Evolutionary conservation across 2,113 vertebrate species (phyloP).

Genomic region (Tragelaphus scriptus): DNA sequence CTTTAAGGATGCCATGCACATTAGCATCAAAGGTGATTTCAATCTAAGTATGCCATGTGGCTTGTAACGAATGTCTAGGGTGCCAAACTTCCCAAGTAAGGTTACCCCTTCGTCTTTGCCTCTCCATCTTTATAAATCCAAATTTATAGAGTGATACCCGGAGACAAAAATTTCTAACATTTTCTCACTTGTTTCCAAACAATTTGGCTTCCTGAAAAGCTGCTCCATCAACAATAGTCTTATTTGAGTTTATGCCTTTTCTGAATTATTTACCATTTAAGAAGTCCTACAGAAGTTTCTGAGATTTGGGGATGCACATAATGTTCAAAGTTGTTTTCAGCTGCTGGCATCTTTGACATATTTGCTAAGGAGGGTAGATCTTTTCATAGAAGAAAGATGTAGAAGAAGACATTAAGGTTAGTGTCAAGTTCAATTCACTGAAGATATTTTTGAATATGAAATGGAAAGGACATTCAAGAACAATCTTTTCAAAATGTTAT

Average conservation of each 20-base stretch:
- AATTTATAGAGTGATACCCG: constrained; percentile 70
- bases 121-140: constrained; percentile 74
- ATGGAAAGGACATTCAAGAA: not conserved
- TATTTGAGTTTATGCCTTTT: constrained; percentile 82
- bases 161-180: constrained; percentile 79
- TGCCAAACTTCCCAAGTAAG: constrained; percentile 68
- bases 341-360: constrained; percentile 78
- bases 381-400: not conserved
- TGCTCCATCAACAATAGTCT: constrained; percentile 79
- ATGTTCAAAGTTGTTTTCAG: constrained; percentile 87
- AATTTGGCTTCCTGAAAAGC: constrained; percentile 81
- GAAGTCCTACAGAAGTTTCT: constrained; percentile 82
- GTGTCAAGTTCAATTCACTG: not conserved
- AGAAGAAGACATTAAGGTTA: not conserved
- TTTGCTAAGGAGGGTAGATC: constrained; percentile 43
- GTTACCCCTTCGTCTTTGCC: constrained; percentile 70
- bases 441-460: not conserved
- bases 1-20: constrained; percentile 51
- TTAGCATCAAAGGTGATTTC: constrained; percentile 20
- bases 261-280: constrained; percentile 83
- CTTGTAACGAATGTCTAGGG: constrained; percentile 71
- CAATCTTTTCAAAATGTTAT: not conserved
- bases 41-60: constrained; percentile 68
- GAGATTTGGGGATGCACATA: constrained; percentile 83
- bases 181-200: constrained; percentile 83